phyloP scores from a whole-genome alignment of 2,888 invertebrate species.

The Tillus elongatus region DNA sequence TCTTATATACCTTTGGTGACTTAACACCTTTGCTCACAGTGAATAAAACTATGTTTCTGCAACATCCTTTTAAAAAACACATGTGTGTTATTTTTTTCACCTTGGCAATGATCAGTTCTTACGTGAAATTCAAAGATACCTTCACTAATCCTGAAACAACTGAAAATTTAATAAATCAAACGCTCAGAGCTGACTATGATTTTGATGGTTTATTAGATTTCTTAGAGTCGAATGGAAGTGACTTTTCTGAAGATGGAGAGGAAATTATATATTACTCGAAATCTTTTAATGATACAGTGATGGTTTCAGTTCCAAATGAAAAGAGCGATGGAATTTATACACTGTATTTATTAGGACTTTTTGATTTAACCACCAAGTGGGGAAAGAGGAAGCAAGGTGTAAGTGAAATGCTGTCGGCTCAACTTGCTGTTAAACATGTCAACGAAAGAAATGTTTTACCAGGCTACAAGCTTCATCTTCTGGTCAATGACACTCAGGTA shows the following conservation, averaged over 20 bases:
- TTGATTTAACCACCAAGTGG: slow-evolving; percentile 61
- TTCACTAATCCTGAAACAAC: slow-evolving; percentile 14
- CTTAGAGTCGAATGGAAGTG: background rate
- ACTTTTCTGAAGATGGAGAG: background rate
- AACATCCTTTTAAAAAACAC: slow-evolving; percentile 26
- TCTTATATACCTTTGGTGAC: too few species aligned
- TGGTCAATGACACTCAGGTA: slow-evolving; percentile 83
- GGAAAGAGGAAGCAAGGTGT: slow-evolving; percentile 59
- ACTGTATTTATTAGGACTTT: slow-evolving; percentile 57
- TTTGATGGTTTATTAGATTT: slow-evolving; percentile 5
- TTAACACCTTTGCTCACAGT: too few species aligned
- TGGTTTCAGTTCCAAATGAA: too few species aligned
- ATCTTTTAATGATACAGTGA: background rate
- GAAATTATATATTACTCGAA: background rate
- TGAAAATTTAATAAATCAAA: background rate
- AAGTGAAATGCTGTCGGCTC: slow-evolving; percentile 69
- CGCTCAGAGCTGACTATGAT: background rate
- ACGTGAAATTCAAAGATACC: slow-evolving; percentile 18
- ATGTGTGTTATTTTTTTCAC: slow-evolving; percentile 29
- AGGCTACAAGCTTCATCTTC: slow-evolving; percentile 64
- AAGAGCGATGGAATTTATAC: too few species aligned
- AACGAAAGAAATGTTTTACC: slow-evolving; percentile 61
- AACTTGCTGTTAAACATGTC: slow-evolving; percentile 69
- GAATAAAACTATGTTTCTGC: slow-evolving; percentile 14
- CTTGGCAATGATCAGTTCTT: slow-evolving; percentile 25